Evolutionary conservation across 1,140 invertebrate species (phyloP), one percentile per base, ranked within the genome.

Genomic region (Scylla paramamosain): DNA sequence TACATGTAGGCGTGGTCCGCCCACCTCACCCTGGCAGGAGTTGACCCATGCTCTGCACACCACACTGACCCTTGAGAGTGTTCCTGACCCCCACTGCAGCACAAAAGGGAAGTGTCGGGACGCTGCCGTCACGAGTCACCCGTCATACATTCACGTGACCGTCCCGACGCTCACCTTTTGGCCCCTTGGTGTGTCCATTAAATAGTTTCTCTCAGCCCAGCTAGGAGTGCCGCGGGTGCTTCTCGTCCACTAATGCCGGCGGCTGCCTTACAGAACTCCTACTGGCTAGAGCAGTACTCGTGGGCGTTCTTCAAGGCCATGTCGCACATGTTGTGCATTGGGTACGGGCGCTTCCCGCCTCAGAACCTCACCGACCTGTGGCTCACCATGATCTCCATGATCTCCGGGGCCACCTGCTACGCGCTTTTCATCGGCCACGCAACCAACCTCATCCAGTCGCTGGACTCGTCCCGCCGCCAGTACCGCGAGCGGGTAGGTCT

Each of bases 281-380:
- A 98, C 97, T 99, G 99, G 99, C 97, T 99, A 96, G 99, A 99
- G 97, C 99, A 99, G 97, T 99, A 99, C 97, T 99, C 99, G 93
- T 99, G 99, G 99, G 99, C 99, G 59, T 97, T 99, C 96, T 99
- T 99, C 97, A 99, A 99, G 97, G 99, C 99, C 32, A 99, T 99
- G 98, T 99, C 99, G 31, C 99, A 99, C 97, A 99, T 99, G 99
- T 97, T 99, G 95, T 99, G 99, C 97, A 99, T 99, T 97, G 99
- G 99, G 87, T 99, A 99, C 97, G 99, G 99, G 95, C 97, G 98
- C 96, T 99, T 99, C 97, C 99, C 99, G 94, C 99, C 99, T 39
- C 99, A 99, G 97, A 99, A 98, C 93, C 97, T 99, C 96, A 99
- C 99, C 29, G 99, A 99, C 97, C 99, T 99, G 98, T 99, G 99